phyloP scores from a whole-genome alignment of 2,888 invertebrate species.

The Resseliella maxima region DNA sequence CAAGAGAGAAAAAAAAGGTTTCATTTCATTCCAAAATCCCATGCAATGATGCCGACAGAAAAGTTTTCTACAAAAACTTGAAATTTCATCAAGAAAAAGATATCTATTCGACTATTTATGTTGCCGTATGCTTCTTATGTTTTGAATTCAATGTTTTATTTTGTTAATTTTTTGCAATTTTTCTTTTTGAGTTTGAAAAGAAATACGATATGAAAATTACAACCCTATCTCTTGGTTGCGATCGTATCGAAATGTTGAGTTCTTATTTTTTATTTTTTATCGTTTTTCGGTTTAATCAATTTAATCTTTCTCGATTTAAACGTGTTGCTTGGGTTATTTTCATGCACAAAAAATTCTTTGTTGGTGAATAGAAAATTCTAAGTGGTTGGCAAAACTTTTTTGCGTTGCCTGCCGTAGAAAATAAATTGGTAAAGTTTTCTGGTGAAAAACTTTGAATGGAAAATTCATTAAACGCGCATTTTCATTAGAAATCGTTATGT shows the following conservation, averaged over 20 bases:
- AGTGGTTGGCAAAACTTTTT: too few species aligned
- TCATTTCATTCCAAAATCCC: not conserved
- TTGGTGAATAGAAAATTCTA: too few species aligned
- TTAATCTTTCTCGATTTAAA: not conserved
- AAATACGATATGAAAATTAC: not conserved
- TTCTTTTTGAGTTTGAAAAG: not conserved
- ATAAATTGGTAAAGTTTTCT: slow-evolving; percentile 25
- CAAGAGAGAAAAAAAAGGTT: not conserved
- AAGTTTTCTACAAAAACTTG: not conserved
- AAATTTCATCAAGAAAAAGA: not conserved
- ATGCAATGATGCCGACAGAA: not conserved
- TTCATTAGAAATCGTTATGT: slow-evolving; percentile 27
- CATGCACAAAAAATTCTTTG: not conserved
- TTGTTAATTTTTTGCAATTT: not conserved
- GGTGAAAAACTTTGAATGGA: slow-evolving; percentile 29
- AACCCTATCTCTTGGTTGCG: not conserved
- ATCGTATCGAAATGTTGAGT: not conserved
- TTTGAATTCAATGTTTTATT: not conserved
- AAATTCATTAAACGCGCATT: slow-evolving; percentile 7
- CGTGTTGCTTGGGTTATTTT: not conserved
- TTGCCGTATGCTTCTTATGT: not conserved
- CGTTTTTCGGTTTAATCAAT: too few species aligned
- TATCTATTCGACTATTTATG: not conserved
- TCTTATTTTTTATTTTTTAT: not conserved
- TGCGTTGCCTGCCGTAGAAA: not conserved